phyloP scores from a whole-genome alignment of 2,888 invertebrate genomes.

The Heliconius hortense region DNA sequence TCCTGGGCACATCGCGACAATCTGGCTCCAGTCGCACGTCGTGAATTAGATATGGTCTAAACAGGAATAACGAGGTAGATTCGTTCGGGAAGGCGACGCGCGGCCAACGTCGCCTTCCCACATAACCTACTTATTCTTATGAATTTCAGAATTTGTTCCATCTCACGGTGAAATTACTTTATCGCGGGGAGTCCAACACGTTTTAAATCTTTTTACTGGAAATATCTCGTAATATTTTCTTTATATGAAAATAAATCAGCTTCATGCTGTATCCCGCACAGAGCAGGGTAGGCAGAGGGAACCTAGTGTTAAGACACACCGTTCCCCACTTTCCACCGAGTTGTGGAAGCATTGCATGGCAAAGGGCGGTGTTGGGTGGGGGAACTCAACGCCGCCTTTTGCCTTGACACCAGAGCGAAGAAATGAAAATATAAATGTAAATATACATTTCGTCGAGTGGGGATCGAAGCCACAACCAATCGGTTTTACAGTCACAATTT shows the following conservation, averaged over 20 bases:
- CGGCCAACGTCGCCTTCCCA: conserved; percentile 25
- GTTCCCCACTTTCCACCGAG: no score
- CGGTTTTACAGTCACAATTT: no score
- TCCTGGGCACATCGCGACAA: conserved; percentile 50
- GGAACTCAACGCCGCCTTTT: no score
- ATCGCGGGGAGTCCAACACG: conserved; percentile 22
- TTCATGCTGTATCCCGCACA: no score
- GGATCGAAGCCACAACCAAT: no score
- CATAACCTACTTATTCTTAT: conserved; percentile 41
- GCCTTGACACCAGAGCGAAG: no score
- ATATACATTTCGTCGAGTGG: no score
- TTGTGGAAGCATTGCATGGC: no score
- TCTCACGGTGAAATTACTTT: conserved; percentile 38
- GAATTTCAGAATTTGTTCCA: conserved; percentile 41
- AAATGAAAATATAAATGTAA: no score
- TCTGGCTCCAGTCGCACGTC: conserved; percentile 55
- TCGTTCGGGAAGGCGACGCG: conserved; percentile 42
- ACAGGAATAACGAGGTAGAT: conserved; percentile 60
- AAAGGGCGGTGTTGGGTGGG: no score
- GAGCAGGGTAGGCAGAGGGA: no score
- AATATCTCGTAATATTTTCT: conserved; percentile 27
- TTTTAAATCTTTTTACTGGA: conserved; percentile 30
- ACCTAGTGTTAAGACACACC: no score
- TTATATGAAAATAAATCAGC: not conserved
- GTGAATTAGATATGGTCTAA: conserved; percentile 60